phyloP scores from a whole-genome alignment of 2,797 vertebrate genomes.

The Miopithecus talapoin region DNA sequence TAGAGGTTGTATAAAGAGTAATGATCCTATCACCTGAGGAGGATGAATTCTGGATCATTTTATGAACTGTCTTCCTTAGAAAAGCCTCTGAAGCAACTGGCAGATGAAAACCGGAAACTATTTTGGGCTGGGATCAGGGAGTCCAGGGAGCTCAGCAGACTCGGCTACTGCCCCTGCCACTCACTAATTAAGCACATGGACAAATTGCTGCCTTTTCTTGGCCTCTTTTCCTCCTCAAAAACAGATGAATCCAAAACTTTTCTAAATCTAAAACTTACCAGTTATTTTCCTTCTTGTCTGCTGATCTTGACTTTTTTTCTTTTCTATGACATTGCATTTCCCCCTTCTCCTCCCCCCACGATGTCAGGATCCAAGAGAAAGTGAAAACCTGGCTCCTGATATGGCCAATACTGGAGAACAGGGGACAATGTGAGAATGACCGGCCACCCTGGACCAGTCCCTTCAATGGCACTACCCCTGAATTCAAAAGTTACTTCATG shows the following conservation, averaged over 20 bases:
- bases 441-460: fast-evolving
- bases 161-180: background rate
- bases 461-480: background rate
- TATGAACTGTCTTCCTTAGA: background rate
- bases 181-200: background rate
- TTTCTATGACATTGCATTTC: fast-evolving
- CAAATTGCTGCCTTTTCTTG: background rate
- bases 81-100: background rate
- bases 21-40: fast-evolving
- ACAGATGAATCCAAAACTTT: background rate
- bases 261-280: background rate
- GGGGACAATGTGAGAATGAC: background rate
- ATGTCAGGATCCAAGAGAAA: background rate
- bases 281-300: background rate
- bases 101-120: background rate
- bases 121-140: background rate
- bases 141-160: background rate
- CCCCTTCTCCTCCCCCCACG: background rate
- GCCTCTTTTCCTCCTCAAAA: background rate
- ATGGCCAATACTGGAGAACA: background rate
- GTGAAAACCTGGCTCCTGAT: background rate
- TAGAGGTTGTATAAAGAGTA: background rate
- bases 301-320: background rate
- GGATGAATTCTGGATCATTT: background rate
- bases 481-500: background rate